Percentiles rank a stretch among this genome's conserved stretches.
These are phyloP conservation scores for Eilema caniola DNA, from an alignment of 2,888 invertebrate species.

Conservation along the genomic window DNA sequence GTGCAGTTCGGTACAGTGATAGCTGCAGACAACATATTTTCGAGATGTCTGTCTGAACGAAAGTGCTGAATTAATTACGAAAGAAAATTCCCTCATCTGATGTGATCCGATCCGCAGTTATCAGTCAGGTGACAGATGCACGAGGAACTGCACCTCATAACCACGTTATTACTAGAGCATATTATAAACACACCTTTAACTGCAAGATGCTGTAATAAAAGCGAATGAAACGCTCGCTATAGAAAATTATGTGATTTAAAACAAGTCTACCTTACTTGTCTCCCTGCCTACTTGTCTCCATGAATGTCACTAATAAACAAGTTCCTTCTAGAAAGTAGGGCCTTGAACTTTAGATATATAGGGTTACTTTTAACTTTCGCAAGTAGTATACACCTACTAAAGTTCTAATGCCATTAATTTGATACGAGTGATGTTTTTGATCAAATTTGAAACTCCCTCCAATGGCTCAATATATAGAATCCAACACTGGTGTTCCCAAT, in stretches of 20 bases:
- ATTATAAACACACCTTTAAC: slow-evolving; percentile 12
- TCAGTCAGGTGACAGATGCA: too few species aligned
- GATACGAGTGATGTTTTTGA: background rate
- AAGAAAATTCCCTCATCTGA: too few species aligned
- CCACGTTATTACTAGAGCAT: too few species aligned
- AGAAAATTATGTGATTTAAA: slow-evolving; percentile 22
- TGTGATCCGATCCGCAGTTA: too few species aligned
- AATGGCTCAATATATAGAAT: too few species aligned
- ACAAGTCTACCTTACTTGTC: slow-evolving; percentile 19
- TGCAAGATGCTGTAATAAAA: slow-evolving; percentile 29
- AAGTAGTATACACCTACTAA: background rate
- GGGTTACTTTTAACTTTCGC: background rate
- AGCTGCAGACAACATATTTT: background rate
- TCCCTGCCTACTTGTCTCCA: background rate
- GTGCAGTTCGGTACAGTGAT: background rate
- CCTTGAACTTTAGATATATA: slow-evolving; percentile 7
- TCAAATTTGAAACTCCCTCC: background rate
- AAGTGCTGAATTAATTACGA: too few species aligned
- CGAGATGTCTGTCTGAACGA: too few species aligned
- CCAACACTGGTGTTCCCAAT: too few species aligned
- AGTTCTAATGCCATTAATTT: background rate
- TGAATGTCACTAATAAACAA: slow-evolving; percentile 20
- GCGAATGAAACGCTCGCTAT: slow-evolving; percentile 27
- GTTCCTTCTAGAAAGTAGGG: slow-evolving; percentile 28
- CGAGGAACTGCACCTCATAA: too few species aligned